A percentile compares a stretch with the other conserved stretches of the same genome.
These are phyloP conservation scores for Agonopterix arenella DNA, from an alignment of 2,888 invertebrate genomes.

Conservation along the genomic window DNA sequence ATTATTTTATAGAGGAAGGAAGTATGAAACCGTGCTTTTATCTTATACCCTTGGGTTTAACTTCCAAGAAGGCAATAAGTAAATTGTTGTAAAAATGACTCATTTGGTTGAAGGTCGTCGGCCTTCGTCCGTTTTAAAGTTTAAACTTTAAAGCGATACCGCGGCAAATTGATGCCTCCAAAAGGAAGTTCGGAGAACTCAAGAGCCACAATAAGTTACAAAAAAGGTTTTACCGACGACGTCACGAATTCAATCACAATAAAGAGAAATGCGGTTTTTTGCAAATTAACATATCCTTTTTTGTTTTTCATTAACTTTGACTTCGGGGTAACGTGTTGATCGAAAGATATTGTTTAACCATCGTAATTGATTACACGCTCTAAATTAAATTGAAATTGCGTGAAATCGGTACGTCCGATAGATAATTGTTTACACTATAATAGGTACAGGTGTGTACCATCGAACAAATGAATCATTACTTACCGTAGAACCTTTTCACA, in stretches of 20 bases:
- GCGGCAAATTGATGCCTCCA: slow-evolving; percentile 27
- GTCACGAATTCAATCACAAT: slow-evolving; percentile 25
- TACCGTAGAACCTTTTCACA: no score
- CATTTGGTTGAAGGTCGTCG: slow-evolving; percentile 33
- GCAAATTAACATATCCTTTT: no score
- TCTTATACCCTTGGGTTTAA: neutral
- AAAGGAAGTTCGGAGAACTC: slow-evolving; percentile 26
- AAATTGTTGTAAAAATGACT: slow-evolving; percentile 31
- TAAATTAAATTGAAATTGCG: no score
- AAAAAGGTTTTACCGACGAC: slow-evolving; percentile 24
- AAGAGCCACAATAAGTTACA: slow-evolving; percentile 21
- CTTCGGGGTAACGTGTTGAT: no score
- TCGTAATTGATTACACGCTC: no score
- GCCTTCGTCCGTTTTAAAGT: slow-evolving; percentile 19
- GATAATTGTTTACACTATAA: no score
- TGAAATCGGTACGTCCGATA: no score
- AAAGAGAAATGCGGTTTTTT: slow-evolving; percentile 13
- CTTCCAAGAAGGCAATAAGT: slow-evolving; percentile 24
- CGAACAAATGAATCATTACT: no score
- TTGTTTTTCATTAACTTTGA: no score
- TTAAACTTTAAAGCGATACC: slow-evolving; percentile 19
- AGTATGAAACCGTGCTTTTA: neutral
- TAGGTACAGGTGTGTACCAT: no score
- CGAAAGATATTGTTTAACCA: no score
- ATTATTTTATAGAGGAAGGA: no score